phyloP scores from a whole-genome alignment of 2,113 vertebrate species.

The Dasyurus viverrinus region DNA sequence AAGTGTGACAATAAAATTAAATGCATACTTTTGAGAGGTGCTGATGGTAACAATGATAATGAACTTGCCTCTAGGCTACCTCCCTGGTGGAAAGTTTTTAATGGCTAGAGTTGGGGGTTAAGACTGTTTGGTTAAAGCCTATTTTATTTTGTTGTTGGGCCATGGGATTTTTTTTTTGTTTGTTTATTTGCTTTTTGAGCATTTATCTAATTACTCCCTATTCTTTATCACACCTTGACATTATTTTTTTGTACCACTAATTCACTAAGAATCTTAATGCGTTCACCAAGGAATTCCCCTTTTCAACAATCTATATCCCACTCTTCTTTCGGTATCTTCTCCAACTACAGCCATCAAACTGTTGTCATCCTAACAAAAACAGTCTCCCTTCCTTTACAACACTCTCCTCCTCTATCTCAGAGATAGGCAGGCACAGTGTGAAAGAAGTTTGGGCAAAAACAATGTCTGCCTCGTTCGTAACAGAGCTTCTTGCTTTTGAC shows the following conservation, averaged over 20 bases:
- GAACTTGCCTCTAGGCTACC: slow-evolving; percentile 15
- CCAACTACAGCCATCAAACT: neutral
- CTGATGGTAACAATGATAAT: slow-evolving; percentile 49
- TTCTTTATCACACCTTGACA: neutral
- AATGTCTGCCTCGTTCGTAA: neutral
- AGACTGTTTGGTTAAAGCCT: slow-evolving; percentile 44
- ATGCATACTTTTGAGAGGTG: slow-evolving; percentile 34
- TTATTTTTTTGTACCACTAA: neutral
- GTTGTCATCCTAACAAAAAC: neutral
- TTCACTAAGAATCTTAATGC: neutral
- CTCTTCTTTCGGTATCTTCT: neutral
- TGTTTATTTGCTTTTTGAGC: neutral
- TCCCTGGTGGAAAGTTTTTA: slow-evolving; percentile 41
- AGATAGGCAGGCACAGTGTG: neutral
- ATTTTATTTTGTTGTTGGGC: slow-evolving; percentile 13
- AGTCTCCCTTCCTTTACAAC: neutral
- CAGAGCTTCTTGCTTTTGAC: no score
- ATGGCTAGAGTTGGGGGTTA: slow-evolving; percentile 44
- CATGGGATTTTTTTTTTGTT: neutral
- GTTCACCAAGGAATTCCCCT: neutral
- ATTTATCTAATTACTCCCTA: neutral
- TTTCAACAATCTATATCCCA: neutral
- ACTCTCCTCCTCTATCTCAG: neutral
- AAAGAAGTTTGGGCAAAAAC: neutral
- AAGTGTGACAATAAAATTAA: slow-evolving; percentile 66